These are phyloP conservation scores for Tricholaema leucomelas DNA, from an alignment of 2,113 vertebrate species.

Conservation along the genomic window DNA sequence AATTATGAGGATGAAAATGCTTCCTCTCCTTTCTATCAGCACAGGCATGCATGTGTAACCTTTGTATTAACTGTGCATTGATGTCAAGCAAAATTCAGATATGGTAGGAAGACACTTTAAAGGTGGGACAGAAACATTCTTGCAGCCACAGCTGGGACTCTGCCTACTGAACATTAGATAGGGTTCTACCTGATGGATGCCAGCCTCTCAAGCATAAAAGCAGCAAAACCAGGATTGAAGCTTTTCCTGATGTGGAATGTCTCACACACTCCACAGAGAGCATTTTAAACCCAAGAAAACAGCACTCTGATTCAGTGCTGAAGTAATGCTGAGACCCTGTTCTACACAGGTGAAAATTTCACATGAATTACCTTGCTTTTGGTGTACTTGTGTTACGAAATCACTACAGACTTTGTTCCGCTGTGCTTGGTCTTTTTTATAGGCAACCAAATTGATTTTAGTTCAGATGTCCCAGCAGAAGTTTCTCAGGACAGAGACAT, in stretches of 20 bases:
- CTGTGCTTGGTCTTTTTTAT: not conserved
- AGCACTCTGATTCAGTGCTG: not conserved
- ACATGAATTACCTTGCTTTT: not conserved
- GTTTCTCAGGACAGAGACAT: not conserved
- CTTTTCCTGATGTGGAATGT: not conserved
- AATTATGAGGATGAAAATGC: not conserved
- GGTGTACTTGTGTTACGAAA: not conserved
- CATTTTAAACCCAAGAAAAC: not conserved
- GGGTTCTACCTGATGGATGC: not conserved
- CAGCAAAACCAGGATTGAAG: not conserved
- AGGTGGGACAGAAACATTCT: not conserved
- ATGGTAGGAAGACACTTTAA: accelerated
- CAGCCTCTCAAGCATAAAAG: not conserved
- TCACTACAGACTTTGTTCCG: not conserved
- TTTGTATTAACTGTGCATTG: not conserved
- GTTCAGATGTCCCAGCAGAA: not conserved
- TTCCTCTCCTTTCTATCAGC: not conserved
- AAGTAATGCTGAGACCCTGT: not conserved
- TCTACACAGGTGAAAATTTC: not conserved
- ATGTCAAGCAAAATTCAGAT: not conserved
- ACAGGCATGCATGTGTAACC: accelerated
- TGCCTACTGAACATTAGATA: not conserved
- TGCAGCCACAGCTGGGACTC: not conserved
- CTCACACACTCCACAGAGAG: not conserved
- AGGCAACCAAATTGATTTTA: not conserved